Conservation (phyloP, 2,113 vertebrate genomes). For the Phalacrocorax aristotelis region DNA sequence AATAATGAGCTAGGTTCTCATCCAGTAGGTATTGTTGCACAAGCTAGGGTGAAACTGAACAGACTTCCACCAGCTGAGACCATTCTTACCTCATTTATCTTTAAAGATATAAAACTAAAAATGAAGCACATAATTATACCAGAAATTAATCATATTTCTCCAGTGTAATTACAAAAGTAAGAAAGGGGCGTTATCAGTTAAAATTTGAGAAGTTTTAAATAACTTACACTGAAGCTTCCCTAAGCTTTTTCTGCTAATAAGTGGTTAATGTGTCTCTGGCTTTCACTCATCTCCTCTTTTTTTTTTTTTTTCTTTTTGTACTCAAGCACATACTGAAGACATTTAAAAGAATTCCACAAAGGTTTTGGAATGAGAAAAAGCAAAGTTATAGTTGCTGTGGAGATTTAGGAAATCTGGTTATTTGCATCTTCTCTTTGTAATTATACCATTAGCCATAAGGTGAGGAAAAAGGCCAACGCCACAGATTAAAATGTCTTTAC, state of each 20-base stretch:
- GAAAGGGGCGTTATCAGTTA: neutral
- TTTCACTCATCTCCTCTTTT: neutral
- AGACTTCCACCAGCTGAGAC: neutral
- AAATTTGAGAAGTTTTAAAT: neutral
- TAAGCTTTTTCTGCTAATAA: neutral
- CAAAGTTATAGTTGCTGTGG: neutral
- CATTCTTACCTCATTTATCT: neutral
- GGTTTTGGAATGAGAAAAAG: neutral
- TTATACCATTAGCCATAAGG: neutral
- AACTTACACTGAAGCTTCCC: neutral
- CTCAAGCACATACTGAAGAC: neutral
- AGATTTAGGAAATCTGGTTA: neutral
- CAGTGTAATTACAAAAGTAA: neutral
- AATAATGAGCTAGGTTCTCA: neutral
- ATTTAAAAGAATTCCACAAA: neutral
- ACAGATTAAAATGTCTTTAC: neutral
- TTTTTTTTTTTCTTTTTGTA: neutral
- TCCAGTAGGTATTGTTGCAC: rapidly evolving
- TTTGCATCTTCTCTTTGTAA: neutral
- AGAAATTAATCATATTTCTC: neutral
- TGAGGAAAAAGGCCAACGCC: neutral
- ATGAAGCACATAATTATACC: neutral
- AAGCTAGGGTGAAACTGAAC: neutral
- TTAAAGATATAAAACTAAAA: neutral
- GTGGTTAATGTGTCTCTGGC: neutral